Percentiles rank a stretch among this genome's conserved stretches.
Evolutionary conservation across 2,888 invertebrate genomes (phyloP).

Genomic region (Pammene aurita): DNA sequence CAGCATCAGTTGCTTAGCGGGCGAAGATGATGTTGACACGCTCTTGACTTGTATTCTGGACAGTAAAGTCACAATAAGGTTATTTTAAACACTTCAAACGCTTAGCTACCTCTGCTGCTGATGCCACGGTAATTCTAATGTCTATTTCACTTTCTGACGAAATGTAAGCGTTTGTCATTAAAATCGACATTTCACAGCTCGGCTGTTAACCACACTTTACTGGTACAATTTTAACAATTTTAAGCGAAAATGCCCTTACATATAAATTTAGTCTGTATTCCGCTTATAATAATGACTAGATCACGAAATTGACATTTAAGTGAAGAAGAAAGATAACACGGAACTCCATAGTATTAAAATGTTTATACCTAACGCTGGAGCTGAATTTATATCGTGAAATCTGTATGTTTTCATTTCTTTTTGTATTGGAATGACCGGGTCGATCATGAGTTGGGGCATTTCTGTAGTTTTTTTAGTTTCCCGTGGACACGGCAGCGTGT

Average conservation of each 20-base stretch:
- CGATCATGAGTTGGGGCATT: constrained; percentile 64
- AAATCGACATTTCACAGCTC: neutral
- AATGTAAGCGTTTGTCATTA: neutral
- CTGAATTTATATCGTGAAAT: constrained; percentile 68
- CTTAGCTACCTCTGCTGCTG: no score
- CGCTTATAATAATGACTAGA: constrained; percentile 63
- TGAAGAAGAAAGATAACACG: constrained; percentile 70
- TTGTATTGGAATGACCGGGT: constrained; percentile 74
- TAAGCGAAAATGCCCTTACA: neutral
- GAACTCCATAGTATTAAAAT: constrained; percentile 60
- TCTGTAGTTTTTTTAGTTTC: constrained; percentile 70
- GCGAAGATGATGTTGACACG: no score
- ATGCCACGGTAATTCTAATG: no score
- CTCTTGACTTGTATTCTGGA: no score
- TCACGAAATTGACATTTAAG: constrained; percentile 60
- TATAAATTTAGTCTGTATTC: constrained; percentile 61
- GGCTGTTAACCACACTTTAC: neutral
- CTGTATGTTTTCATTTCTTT: constrained; percentile 78
- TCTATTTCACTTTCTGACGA: neutral
- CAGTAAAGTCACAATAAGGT: no score
- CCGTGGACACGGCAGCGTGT: constrained; percentile 72
- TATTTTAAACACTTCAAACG: no score
- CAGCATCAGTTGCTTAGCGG: no score
- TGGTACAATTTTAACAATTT: neutral
- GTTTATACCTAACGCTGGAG: constrained; percentile 51